A percentile compares a stretch with the other conserved stretches of the same genome.
Conservation (phyloP, 2,797 vertebrate species). For the Loris lydekkerianus region DNA sequence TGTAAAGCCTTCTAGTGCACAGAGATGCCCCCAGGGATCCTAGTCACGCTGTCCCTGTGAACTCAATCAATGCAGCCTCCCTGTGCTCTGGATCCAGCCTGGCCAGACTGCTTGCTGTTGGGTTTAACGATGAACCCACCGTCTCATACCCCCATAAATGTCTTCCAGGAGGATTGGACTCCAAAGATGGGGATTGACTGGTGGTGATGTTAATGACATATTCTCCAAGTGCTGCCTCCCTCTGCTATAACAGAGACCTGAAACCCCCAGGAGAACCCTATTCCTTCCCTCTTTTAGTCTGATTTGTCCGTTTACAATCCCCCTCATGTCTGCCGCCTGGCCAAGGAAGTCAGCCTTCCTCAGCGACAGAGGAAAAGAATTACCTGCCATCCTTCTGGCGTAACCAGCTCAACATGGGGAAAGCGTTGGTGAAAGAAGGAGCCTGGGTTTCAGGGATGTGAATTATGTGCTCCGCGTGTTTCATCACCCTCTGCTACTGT, state of each 20-base stretch:
- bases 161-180: background rate
- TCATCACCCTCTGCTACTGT: slow-evolving; percentile 82
- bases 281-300: slow-evolving; percentile 37
- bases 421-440: slow-evolving; percentile 66
- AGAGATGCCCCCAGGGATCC: background rate
- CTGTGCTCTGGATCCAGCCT: background rate
- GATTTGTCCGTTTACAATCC: slow-evolving; percentile 34
- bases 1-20: background rate
- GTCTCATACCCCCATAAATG: background rate
- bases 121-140: background rate
- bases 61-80: accelerated
- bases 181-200: background rate
- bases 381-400: slow-evolving; percentile 72
- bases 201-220: background rate
- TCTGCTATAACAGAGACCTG: background rate
- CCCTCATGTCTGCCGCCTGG: slow-evolving; percentile 11
- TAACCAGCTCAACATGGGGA: slow-evolving; percentile 72
- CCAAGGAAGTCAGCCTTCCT: slow-evolving; percentile 39
- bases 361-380: slow-evolving; percentile 67
- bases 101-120: background rate
- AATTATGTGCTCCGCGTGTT: slow-evolving; percentile 79
- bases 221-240: background rate
- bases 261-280: background rate
- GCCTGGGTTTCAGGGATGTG: slow-evolving; percentile 73
- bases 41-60: accelerated